Evolutionary conservation across 2,888 invertebrate genomes (phyloP), one percentile per base, ranked within the genome.

Genomic region (Agapostemon virescens): DNA sequence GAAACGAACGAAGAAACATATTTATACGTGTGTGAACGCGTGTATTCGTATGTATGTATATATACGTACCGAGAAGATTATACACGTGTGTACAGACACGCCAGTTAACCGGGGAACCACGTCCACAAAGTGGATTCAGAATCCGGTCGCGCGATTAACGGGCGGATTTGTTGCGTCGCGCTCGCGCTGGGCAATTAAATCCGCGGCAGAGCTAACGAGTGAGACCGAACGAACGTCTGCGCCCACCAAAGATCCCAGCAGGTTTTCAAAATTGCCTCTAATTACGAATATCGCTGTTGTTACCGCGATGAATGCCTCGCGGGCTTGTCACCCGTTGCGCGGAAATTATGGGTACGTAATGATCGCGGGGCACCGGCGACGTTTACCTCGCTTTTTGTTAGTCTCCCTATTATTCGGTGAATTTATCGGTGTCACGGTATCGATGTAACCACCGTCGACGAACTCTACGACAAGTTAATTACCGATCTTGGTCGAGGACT

Each of bases 231-330:
- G 66, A 55, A 73, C 49, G 69, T 42, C 64, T 73, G 80, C 64
- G 58, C 61, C 45, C 33, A 20, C 17, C 77, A 75, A 82, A 79
- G 70, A 84, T 82, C 82, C 69, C 67, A 64, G 67, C 45, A 33
- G 73, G n/a, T 69, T 84, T 80, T 82, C 73, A 73, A 86, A 84
- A 84, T 84, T 84, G 74, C 83, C 77, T 79, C 78, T 83, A 85
- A 85, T 85, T 85, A 85, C 79, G 79, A 72, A 79, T 77, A 82
- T 84, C 79, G 77, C 63, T 23, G 73, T 76, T 73, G 74, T 67
- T 52, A 13, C 55, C 49, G 26, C 67, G 64, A 69, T 63, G 30
- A 45, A 36, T 42, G 66, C 67, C 36, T 33, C 33, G 33, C 71
- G 15, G 61, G 63, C 74, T 83, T 70, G 83, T 79, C 83, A 74